A percentile compares a stretch with the other conserved stretches of the same genome.
Evolutionary conservation across 2,797 vertebrate genomes (phyloP).

Genomic region (Moxostoma hubbsi): DNA sequence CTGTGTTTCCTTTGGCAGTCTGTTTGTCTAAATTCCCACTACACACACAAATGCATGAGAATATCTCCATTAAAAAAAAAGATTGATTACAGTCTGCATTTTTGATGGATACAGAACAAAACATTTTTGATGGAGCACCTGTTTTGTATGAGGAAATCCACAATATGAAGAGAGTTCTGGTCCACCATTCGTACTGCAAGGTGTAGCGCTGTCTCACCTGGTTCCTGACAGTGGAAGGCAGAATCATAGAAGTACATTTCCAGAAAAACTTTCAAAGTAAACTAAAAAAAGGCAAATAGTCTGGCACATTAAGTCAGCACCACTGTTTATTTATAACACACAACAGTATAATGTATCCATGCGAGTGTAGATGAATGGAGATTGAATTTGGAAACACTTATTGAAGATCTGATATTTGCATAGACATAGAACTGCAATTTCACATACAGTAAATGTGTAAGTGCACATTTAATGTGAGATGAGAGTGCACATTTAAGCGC

Average conservation of each 20-base stretch:
- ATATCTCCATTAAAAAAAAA: too few relatives aligned
- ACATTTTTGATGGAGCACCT: slow-evolving; percentile 73
- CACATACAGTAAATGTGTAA: neutral
- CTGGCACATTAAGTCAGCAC: too few relatives aligned
- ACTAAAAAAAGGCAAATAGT: neutral
- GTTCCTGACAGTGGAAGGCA: slow-evolving; percentile 75
- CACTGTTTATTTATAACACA: too few relatives aligned
- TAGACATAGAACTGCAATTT: neutral
- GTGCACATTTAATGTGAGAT: too few relatives aligned
- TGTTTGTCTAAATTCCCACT: slow-evolving; percentile 92
- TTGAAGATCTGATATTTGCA: neutral
- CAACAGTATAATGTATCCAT: too few relatives aligned
- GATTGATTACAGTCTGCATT: neutral
- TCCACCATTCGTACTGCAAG: slow-evolving; percentile 93
- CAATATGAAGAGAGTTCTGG: slow-evolving; percentile 94
- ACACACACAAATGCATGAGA: slow-evolving; percentile 42
- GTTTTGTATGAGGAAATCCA: slow-evolving; percentile 96
- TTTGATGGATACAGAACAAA: neutral
- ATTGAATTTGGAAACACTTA: neutral
- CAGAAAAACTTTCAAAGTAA: neutral
- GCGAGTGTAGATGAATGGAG: neutral
- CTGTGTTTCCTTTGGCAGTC: slow-evolving; percentile 89
- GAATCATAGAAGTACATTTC: neutral
- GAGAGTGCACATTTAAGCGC: too few relatives aligned
- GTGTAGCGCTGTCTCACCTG: slow-evolving; percentile 92